Conservation (phyloP, 2,888 invertebrate genomes). For the Morpho deidamia region DNA sequence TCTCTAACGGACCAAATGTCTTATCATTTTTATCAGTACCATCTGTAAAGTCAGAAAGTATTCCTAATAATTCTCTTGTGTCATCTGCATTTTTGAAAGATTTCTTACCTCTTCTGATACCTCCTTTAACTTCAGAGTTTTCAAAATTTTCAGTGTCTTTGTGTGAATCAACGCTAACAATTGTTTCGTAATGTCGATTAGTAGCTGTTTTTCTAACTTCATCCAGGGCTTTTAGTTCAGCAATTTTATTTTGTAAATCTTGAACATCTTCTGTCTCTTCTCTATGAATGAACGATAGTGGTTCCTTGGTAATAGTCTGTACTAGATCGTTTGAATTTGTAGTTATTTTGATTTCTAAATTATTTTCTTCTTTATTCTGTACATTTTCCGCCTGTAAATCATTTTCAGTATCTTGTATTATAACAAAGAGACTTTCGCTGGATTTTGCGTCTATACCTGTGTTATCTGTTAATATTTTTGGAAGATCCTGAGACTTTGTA, state of each 20-base stretch:
- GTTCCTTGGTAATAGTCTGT: background rate
- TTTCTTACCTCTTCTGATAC: conserved; percentile 22
- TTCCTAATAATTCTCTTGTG: conserved; percentile 52
- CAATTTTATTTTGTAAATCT: conserved; percentile 27
- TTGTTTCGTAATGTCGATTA: conserved; percentile 31
- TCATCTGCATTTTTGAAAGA: conserved; percentile 43
- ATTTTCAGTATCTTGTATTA: conserved; percentile 24
- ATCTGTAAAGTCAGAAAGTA: conserved; percentile 53
- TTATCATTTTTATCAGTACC: conserved; percentile 20
- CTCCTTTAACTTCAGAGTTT: conserved; percentile 20
- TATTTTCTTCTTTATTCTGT: background rate
- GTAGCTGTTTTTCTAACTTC: conserved; percentile 12
- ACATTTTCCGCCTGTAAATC: background rate
- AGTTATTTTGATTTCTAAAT: conserved; percentile 2
- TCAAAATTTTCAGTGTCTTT: conserved; percentile 10
- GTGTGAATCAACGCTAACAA: conserved; percentile 26
- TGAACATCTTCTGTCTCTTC: conserved; percentile 20
- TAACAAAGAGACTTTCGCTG: conserved; percentile 36
- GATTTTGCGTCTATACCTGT: conserved; percentile 22
- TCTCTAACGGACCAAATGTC: background rate
- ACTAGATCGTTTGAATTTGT: background rate
- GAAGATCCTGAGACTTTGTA: background rate
- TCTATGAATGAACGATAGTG: conserved; percentile 25
- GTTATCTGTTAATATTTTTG: background rate
- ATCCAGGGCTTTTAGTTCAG: conserved; percentile 19